These are phyloP conservation scores for Lasius fuliginosus DNA, from an alignment of 2,888 invertebrate species.

Conservation along the genomic window DNA sequence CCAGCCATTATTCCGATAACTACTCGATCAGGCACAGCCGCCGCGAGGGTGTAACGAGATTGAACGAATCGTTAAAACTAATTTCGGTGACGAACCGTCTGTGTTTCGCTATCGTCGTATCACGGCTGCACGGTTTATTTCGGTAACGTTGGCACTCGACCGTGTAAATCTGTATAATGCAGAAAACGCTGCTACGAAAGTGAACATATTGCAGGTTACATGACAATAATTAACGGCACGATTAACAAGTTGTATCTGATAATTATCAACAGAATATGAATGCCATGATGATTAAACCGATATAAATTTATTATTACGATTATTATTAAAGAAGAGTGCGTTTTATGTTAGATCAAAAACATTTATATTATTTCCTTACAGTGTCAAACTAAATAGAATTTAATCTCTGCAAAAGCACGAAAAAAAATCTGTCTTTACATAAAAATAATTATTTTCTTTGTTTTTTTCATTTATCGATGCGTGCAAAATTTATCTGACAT, in stretches of 20 bases:
- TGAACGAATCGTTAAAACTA: constrained; percentile 70
- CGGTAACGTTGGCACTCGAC: neutral
- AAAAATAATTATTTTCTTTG: neutral
- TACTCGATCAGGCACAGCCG: constrained; percentile 64
- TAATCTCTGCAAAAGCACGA: neutral
- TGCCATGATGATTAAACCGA: neutral
- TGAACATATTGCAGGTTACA: neutral
- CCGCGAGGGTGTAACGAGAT: constrained; percentile 50
- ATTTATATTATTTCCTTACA: neutral
- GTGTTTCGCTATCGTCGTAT: constrained; percentile 25
- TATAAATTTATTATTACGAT: neutral
- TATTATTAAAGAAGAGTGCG: neutral
- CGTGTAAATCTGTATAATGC: neutral
- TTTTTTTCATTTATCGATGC: neutral
- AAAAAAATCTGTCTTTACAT: neutral
- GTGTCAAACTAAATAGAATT: neutral
- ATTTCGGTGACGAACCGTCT: constrained; percentile 62
- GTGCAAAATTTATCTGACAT: neutral
- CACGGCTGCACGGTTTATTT: constrained; percentile 20
- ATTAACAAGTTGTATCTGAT: neutral
- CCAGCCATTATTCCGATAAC: constrained; percentile 71
- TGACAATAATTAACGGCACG: constrained; percentile 2
- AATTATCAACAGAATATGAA: constrained; percentile 6
- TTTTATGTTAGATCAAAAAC: neutral
- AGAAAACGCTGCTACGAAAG: constrained; percentile 5